These are phyloP conservation scores for Drepanosiphum platanoidis DNA, from an alignment of 2,888 invertebrate genomes.

Conservation along the genomic window DNA sequence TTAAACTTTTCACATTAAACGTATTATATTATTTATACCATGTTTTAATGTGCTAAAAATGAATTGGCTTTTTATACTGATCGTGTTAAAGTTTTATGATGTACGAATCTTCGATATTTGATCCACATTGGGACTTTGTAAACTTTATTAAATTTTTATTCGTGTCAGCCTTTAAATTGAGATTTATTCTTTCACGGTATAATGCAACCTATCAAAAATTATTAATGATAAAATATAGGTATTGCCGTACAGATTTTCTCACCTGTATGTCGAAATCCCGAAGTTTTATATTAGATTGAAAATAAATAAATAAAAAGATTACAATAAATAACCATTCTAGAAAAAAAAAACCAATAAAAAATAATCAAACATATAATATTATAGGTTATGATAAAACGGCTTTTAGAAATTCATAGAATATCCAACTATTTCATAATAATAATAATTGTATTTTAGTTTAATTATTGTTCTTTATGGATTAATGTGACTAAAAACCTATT, in stretches of 20 bases:
- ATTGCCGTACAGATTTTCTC: background rate
- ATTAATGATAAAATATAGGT: background rate
- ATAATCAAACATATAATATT: background rate
- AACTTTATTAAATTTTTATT: background rate
- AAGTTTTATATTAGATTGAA: background rate
- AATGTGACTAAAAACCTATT: too few relatives aligned
- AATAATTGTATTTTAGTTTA: background rate
- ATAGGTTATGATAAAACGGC: background rate
- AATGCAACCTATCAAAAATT: background rate
- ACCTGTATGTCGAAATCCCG: background rate
- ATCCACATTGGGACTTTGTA: background rate
- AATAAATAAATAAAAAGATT: conserved; percentile 7
- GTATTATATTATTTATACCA: background rate
- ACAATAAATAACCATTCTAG: background rate
- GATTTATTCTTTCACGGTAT: background rate
- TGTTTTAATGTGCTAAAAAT: background rate
- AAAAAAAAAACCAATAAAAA: too few relatives aligned
- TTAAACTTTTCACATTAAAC: background rate
- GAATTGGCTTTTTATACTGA: background rate
- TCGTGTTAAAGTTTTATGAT: background rate
- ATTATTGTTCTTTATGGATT: too few relatives aligned
- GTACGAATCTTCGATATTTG: background rate
- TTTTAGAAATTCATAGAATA: background rate
- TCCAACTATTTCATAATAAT: background rate
- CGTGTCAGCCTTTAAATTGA: background rate